phyloP scores from a whole-genome alignment of 2,888 invertebrate species.

The Brachyopa scutellaris region DNA sequence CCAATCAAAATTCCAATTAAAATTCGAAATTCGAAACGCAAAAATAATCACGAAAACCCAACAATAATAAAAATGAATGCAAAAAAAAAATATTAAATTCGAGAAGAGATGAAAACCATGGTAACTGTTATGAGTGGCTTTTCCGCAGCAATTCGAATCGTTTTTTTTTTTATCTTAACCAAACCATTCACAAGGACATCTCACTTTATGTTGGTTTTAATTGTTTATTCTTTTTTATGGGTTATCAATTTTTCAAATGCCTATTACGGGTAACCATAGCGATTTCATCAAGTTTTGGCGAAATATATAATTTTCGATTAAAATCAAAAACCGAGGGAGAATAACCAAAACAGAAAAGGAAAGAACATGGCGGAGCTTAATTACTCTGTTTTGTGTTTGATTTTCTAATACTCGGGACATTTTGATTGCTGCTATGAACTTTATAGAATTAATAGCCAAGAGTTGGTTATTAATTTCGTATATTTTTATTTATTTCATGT shows the following conservation, averaged over 20 bases:
- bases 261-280: slow-evolving; percentile 53
- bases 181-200: slow-evolving; percentile 55
- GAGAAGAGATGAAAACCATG: slow-evolving; percentile 42
- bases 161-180: slow-evolving; percentile 36
- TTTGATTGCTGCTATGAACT: slow-evolving; percentile 23
- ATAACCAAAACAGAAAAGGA: not conserved
- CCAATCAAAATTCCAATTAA: slow-evolving; percentile 72
- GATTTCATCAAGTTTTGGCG: slow-evolving; percentile 43
- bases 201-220: slow-evolving; percentile 56
- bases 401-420: slow-evolving; percentile 8
- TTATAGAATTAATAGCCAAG: slow-evolving; percentile 30
- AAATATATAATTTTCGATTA: slow-evolving; percentile 43
- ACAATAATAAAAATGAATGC: not conserved
- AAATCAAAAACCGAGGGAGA: slow-evolving; percentile 23
- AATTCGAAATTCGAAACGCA: slow-evolving; percentile 63
- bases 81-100: slow-evolving; percentile 7
- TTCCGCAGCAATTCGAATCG: slow-evolving; percentile 5
- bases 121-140: slow-evolving; percentile 59
- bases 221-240: slow-evolving; percentile 43
- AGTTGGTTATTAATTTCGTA: slow-evolving; percentile 16
- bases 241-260: slow-evolving; percentile 37
- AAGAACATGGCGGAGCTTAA: slow-evolving; percentile 21
- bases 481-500: not conserved
- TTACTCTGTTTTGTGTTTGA: slow-evolving; percentile 27
- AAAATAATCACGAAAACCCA: slow-evolving; percentile 55